Evolutionary conservation across 2,888 invertebrate genomes (phyloP).

Genomic region (Folsomia candida): DNA sequence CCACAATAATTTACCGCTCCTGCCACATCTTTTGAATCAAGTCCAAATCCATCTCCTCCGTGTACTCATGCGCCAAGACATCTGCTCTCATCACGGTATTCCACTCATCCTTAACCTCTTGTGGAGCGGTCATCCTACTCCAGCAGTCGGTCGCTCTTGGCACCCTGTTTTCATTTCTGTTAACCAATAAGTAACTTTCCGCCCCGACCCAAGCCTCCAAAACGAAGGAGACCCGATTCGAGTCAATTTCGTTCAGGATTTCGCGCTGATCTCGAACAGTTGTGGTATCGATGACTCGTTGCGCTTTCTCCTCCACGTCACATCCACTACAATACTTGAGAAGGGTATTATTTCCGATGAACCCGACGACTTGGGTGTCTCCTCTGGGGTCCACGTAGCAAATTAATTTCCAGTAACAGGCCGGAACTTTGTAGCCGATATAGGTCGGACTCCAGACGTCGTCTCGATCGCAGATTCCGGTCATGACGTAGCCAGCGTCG

Average conservation of each 20-base stretch:
- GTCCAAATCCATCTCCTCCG: neutral
- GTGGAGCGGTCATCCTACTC: neutral
- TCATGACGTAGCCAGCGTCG: constrained; percentile 23
- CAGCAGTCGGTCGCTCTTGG: neutral
- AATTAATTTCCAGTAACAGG: constrained; percentile 40
- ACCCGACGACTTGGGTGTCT: constrained; percentile 32
- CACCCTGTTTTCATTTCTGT: neutral
- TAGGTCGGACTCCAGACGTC: constrained; percentile 24
- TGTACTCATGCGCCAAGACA: neutral
- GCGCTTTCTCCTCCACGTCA: neutral
- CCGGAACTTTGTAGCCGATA: constrained; percentile 25
- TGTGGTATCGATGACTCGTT: constrained; percentile 11
- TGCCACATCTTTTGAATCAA: neutral
- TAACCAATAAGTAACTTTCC: neutral
- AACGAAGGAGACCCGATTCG: neutral
- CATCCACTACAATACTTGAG: constrained; percentile 1
- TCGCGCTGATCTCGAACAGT: constrained; percentile 3
- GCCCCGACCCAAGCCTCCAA: neutral
- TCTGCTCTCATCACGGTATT: neutral
- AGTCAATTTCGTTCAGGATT: neutral
- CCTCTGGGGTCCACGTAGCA: constrained; percentile 33
- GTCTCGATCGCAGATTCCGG: constrained; percentile 33
- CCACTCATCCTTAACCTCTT: neutral
- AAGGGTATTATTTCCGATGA: constrained; percentile 34
- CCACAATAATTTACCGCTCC: neutral